Conservation (phyloP, 2,113 vertebrate genomes). For the Neodontobutis hainanensis region DNA sequence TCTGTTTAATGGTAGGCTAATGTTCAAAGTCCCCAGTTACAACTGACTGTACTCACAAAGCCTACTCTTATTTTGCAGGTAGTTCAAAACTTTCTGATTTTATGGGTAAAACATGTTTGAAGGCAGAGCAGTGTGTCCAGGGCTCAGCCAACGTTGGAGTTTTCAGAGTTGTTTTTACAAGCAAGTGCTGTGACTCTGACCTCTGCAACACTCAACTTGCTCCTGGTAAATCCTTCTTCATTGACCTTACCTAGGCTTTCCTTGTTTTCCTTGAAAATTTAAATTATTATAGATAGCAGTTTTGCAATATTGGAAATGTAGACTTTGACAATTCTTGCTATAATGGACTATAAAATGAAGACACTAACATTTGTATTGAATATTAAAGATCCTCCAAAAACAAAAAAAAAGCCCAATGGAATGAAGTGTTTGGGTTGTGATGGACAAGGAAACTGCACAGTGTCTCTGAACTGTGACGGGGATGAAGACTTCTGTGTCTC, state of each 20-base stretch:
- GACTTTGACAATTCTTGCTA: too few species aligned
- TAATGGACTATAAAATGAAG: too few species aligned
- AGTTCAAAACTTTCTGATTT: accelerated
- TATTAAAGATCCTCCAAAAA: slow-evolving; percentile 8
- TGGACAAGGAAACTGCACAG: slow-evolving; percentile 6
- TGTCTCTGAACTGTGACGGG: slow-evolving; percentile 26
- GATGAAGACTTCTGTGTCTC: slow-evolving; percentile 57
- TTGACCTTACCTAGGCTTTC: too few species aligned
- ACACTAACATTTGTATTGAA: background rate
- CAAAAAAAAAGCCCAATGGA: slow-evolving; percentile 36
- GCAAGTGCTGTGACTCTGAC: slow-evolving; percentile 31
- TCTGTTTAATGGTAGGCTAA: slow-evolving; percentile 9
- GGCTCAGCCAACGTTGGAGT: slow-evolving; percentile 33
- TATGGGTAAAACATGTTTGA: background rate
- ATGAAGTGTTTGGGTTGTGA: slow-evolving; percentile 54
- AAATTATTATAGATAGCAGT: too few species aligned
- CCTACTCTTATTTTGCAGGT: slow-evolving; percentile 22
- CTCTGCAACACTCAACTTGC: slow-evolving; percentile 39
- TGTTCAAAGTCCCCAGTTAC: background rate
- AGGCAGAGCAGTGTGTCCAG: slow-evolving; percentile 10
- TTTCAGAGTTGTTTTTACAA: background rate
- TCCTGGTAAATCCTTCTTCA: slow-evolving; percentile 26
- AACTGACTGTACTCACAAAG: background rate
- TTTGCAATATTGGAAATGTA: too few species aligned
- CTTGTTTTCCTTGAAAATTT: too few species aligned